Evolutionary conservation across 2,797 vertebrate genomes (phyloP).

Genomic region (Nyctalus aviator): DNA sequence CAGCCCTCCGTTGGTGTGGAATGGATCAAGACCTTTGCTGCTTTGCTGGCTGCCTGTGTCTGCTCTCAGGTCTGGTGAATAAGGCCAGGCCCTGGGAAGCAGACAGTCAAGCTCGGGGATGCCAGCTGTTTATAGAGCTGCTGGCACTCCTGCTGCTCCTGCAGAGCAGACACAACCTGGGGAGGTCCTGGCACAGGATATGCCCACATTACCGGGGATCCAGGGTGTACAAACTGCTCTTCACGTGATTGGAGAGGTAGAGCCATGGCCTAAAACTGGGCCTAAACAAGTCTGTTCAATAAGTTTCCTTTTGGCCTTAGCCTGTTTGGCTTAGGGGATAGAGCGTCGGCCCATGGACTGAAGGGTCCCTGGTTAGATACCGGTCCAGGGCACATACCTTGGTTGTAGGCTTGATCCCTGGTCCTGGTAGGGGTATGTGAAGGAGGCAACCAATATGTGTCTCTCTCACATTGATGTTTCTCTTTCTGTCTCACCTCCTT

Average conservation of each 20-base stretch:
- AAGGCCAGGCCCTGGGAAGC: constrained; percentile 14
- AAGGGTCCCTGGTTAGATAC: too few species aligned
- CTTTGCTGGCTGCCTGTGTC: constrained; percentile 5
- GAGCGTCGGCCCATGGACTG: too few species aligned
- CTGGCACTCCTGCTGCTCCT: neutral
- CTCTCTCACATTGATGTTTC: too few species aligned
- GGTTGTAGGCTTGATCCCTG: too few species aligned
- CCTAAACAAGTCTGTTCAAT: neutral
- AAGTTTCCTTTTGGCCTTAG: neutral
- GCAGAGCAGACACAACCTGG: neutral
- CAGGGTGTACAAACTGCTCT: neutral
- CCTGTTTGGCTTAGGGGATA: too few species aligned
- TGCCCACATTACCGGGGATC: neutral
- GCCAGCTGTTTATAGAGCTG: neutral
- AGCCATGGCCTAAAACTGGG: neutral
- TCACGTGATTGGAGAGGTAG: neutral
- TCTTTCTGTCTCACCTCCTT: too few species aligned
- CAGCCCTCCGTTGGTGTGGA: neutral
- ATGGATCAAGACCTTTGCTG: neutral
- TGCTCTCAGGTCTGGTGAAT: neutral
- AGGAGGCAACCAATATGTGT: too few species aligned
- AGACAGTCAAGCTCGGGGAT: neutral
- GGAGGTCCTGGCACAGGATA: neutral
- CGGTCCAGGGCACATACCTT: too few species aligned
- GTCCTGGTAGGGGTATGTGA: too few species aligned